Conservation (phyloP, 2,888 invertebrate species). For the Venustoraphidia nigricollis region DNA sequence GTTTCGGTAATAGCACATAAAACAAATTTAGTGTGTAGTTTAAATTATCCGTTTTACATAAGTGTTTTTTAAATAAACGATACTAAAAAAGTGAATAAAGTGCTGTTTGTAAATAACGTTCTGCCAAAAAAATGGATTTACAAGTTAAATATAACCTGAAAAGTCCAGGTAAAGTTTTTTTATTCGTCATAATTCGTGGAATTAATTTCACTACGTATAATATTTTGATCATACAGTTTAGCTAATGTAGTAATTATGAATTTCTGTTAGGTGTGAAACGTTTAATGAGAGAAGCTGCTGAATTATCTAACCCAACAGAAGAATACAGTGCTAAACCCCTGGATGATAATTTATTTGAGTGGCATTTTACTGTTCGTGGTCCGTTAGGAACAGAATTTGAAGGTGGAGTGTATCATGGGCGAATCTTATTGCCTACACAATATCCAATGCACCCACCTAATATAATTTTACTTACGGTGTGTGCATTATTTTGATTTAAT, state of each 20-base stretch:
- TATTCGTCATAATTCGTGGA: neutral
- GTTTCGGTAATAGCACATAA: no score
- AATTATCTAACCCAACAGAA: conserved; percentile 73
- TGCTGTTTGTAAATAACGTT: no score
- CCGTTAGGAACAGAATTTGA: conserved; percentile 80
- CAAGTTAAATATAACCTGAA: conserved; percentile 41
- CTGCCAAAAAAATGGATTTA: conserved; percentile 25
- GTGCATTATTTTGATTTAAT: neutral
- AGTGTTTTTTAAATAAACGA: no score
- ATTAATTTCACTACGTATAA: neutral
- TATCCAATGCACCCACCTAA: conserved; percentile 97
- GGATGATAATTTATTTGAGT: conserved; percentile 91
- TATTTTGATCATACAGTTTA: conserved; percentile 2
- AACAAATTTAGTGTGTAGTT: no score
- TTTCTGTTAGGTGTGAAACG: conserved; percentile 66
- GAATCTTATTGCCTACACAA: conserved; percentile 80
- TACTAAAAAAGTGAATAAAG: no score
- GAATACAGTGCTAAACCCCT: conserved; percentile 80
- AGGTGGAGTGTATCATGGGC: conserved; percentile 81
- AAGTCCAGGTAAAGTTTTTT: conserved; percentile 35
- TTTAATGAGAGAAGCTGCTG: conserved; percentile 80
- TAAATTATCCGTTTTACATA: no score
- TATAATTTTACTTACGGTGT: conserved; percentile 73
- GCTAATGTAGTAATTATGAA: conserved; percentile 5
- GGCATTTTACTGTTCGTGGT: conserved; percentile 92